Evolutionary conservation across 2,797 vertebrate genomes (phyloP).

Genomic region (Threskiornis aethiopicus): DNA sequence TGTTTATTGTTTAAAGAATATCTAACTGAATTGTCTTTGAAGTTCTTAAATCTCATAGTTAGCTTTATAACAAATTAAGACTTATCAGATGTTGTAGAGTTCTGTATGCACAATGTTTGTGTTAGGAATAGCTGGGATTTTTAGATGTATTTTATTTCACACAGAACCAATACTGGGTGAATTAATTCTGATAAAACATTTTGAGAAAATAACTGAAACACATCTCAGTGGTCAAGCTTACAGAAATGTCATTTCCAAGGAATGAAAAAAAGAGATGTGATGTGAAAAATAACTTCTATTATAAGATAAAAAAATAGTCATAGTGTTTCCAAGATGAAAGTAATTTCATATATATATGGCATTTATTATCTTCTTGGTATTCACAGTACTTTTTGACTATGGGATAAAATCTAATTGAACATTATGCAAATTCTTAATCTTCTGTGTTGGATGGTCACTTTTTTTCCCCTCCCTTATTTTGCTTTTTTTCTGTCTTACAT

Average conservation of each 20-base stretch:
- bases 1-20: neutral
- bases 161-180: neutral
- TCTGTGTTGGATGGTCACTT: rapidly evolving
- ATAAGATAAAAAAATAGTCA: neutral
- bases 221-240: neutral
- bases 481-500: neutral
- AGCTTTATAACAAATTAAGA: neutral
- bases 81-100: neutral
- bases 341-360: neutral
- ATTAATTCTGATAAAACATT: neutral
- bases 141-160: neutral
- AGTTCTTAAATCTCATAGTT: neutral
- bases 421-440: neutral
- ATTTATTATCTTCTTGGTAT: neutral
- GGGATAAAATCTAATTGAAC: neutral
- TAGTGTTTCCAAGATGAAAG: neutral
- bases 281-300: neutral
- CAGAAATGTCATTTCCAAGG: neutral
- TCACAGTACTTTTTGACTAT: neutral
- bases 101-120: neutral
- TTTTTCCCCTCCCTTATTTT: neutral
- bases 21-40: neutral
- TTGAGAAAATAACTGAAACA: neutral
- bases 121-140: neutral
- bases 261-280: neutral